Conservation (phyloP, 2,888 invertebrate genomes). For the Bellardia bayeri region DNA sequence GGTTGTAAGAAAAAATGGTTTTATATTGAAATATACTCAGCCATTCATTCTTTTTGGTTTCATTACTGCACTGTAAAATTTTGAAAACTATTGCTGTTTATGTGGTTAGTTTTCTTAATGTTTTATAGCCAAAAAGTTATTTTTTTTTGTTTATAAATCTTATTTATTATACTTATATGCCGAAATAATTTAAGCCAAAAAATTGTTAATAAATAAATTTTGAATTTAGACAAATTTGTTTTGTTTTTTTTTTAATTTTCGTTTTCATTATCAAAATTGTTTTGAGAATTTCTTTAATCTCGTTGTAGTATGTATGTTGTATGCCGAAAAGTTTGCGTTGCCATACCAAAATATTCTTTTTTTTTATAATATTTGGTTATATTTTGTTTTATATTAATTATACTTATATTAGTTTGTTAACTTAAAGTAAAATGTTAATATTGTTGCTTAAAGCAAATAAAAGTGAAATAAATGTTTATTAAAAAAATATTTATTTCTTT, state of each 20-base stretch:
- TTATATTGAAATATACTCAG: slow-evolving; percentile 53
- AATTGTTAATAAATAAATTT: slow-evolving; percentile 59
- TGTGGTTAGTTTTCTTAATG: slow-evolving; percentile 77
- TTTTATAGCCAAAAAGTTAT: slow-evolving; percentile 79
- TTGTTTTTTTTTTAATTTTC: slow-evolving; percentile 46
- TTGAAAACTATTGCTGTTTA: slow-evolving; percentile 72
- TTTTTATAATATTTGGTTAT: slow-evolving; percentile 68
- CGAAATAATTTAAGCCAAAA: slow-evolving; percentile 77
- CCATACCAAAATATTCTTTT: slow-evolving; percentile 76
- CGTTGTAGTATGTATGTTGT: slow-evolving; percentile 64
- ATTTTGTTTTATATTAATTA: slow-evolving; percentile 59
- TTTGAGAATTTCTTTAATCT: slow-evolving; percentile 52
- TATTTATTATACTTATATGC: slow-evolving; percentile 74
- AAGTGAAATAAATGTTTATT: slow-evolving; percentile 11
- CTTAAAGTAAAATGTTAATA: slow-evolving; percentile 32
- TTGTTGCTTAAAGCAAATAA: slow-evolving; percentile 60
- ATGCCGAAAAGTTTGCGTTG: slow-evolving; percentile 78
- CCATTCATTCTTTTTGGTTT: slow-evolving; percentile 54
- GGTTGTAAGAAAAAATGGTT: slow-evolving; percentile 67
- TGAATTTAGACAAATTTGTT: slow-evolving; percentile 63
- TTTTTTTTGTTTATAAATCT: slow-evolving; percentile 41
- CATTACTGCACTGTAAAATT: slow-evolving; percentile 70
- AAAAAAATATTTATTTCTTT: slow-evolving; percentile 11
- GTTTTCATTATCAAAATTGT: slow-evolving; percentile 64
- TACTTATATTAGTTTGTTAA: slow-evolving; percentile 36